A percentile compares a stretch with the other conserved stretches of the same genome.
These are phyloP conservation scores for Paguma larvata DNA, from an alignment of 2,797 vertebrate species.

Conservation along the genomic window DNA sequence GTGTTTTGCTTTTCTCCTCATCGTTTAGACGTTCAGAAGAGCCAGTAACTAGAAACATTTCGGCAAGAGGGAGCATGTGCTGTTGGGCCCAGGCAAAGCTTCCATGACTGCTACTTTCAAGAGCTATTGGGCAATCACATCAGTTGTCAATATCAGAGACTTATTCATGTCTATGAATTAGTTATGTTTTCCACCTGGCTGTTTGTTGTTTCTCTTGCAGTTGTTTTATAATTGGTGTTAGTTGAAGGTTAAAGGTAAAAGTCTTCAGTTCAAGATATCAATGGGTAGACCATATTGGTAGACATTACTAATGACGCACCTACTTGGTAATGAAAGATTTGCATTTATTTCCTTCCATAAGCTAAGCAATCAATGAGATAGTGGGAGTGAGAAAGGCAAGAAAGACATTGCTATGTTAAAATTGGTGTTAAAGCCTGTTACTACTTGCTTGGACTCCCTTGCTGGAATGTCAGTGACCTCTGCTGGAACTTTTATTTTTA, in stretches of 20 bases:
- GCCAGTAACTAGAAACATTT: background rate
- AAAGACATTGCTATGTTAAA: background rate
- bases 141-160: background rate
- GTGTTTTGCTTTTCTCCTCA: background rate
- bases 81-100: background rate
- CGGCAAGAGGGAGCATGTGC: background rate
- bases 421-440: background rate
- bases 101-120: background rate
- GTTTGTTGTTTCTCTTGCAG: background rate
- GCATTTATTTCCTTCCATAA: constrained; percentile 25
- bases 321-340: background rate
- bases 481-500: background rate
- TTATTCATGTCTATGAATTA: background rate
- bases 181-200: too few relatives aligned
- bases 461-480: constrained; percentile 8
- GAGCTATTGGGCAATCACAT: background rate
- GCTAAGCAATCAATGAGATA: background rate
- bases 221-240: background rate
- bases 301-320: background rate
- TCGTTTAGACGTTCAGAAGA: background rate
- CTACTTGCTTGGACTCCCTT: background rate
- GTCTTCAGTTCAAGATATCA: background rate
- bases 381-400: background rate
- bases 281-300: background rate
- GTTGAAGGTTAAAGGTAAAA: constrained; percentile 34